Base-by-base conservation (phyloP, 2,797 vertebrate species). In the Somateria mollissima region DNA sequence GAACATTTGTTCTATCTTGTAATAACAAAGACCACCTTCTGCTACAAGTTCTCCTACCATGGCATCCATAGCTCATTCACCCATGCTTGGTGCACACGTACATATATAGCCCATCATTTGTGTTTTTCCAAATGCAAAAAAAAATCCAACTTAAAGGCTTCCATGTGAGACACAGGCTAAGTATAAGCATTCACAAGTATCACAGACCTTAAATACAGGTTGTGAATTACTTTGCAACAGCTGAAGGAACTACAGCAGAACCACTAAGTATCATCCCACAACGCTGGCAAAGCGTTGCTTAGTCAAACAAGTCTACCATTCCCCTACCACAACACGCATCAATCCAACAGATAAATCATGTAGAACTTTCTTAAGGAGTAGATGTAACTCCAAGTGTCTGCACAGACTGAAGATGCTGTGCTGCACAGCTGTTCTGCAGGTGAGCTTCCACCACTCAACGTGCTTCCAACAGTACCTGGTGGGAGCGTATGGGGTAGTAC, bases 41-140 rank as follows among this genome's bases (percentile, higher is more conserved):
- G 51, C 51, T 53, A 19, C 4, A 74, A 37, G 36, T 36, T 74
- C 15, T 56, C 28, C 64, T 66, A 36, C 8, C 13, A 75, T 9
- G 75, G 7, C 7, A 77, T 8, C 34, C 39, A 16, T 14, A 43
- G 24, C 39, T 64, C 34, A 19, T 32, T 45, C 41, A 69, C 7
- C 34, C 24, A 49, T 1, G 0, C 7, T 6, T 27, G 13, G 14
- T 17, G 28, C 18, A 32, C 14, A 64, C 0, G 16, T 8, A 17
- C 5, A 5, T 10, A 22, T 4, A 4, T 25, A n/a, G 32, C 15
- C 22, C 22, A 47, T 16, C 30, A 53, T 54, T 30, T 70, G 17
- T 15, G 3, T 6, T 90, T 69, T 61, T 16, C 7, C 22, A 41
- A 65, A 62, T 57, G 24, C 25, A 32, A 76, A 24, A 18, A 18